Base-by-base conservation (phyloP, 2,888 invertebrate genomes). In the Scaptomyza polygonia region DNA sequence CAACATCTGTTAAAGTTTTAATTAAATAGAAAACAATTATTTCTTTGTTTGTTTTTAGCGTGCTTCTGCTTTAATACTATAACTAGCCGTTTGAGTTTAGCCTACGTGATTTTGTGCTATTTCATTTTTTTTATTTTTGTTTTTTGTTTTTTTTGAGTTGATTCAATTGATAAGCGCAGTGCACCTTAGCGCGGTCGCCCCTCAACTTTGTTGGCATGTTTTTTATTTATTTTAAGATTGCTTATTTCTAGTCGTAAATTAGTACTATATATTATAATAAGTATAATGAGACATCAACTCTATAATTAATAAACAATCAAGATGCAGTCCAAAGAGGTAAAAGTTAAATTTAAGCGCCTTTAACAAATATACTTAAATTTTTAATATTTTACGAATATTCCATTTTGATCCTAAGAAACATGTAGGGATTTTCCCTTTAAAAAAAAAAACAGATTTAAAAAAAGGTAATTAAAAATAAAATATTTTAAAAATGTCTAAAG, bases 121-220 rank as follows among this genome's bases (percentile, higher is more conserved):
- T 34, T 25, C 36, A 36, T 34, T 11, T 2, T 21, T 34, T 11
- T 2, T 21, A 5, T 6, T 0, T 14, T 9, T 16, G 8, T 36
- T 4, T 11, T 11, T 21, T 11, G n/a, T n/a, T 11, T 14, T 49
- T 14, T 25, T 0, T 8, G 0, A 5, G 14, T 8, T 12, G 25
- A 36, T 14, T 36, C 36, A 25, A 14, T 25, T 16, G 49, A 49
- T 36, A 36, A 36, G 11, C 49, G 25, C n/a, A 34, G 49, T 36
- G 49, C 14, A 32, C 4, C 48, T 25, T 11, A 11, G 36, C n/a
- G 32, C 18, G 48, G 21, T 21, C 32, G 34, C n/a, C 8, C 16
- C 27, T 29, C 12, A 1, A 8, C 12, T 12, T 9, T 34, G 21
- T 48, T 48, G 9, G 29, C 12, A 5, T n/a, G n/a, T 11, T 18